Evolutionary conservation across 2,888 invertebrate genomes (phyloP), one percentile per base, ranked within the genome.

Genomic region (Mechanitis mazaeus): DNA sequence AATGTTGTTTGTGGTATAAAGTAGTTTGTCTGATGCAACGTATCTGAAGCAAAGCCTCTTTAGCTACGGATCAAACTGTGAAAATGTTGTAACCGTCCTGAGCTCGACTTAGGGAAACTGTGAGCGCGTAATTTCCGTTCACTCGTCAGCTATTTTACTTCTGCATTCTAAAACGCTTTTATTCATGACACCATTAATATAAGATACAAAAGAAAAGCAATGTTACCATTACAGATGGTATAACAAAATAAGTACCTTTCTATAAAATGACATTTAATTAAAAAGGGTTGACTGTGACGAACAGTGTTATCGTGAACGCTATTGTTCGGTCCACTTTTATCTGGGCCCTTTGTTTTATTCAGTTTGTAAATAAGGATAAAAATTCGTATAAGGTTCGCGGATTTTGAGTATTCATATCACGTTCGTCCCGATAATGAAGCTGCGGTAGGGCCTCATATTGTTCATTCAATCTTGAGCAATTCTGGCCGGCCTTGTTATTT

Each of bases 331-430:
- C 59, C 54, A 55, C 54, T 61, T 64, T 45, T 54, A 11, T 20
- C 35, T 35, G 59, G 45, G 54, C 28, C 11, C 54, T 33, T 33
- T 54, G 45, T 33, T 46, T 47, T 47, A 59, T 58, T 50, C 7
- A 50, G 31, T 28, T 3, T 11, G 50, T 59, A 55, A 59, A n/a
- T 56, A 38, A 28, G 54, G 47, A 63, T 56, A 63, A 59, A 63
- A 63, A 56, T 62, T 45, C 56, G 59, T 59, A 61, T 55, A 55
- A 56, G 56, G 56, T 55, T 58, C 69, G 65, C 65, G 65, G 55
- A 63, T 64, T 68, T 64, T 69, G 66, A 62, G 69, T 33, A 78
- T 73, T 73, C 77, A 63, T 72, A 68, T 71, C 79, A 77, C 78
- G 79, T 77, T 70, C 72, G 64, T 64, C 50, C 64, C 69, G 71